Base-by-base conservation (phyloP, 1,140 invertebrate species). In the Conopomorpha cramerella region DNA sequence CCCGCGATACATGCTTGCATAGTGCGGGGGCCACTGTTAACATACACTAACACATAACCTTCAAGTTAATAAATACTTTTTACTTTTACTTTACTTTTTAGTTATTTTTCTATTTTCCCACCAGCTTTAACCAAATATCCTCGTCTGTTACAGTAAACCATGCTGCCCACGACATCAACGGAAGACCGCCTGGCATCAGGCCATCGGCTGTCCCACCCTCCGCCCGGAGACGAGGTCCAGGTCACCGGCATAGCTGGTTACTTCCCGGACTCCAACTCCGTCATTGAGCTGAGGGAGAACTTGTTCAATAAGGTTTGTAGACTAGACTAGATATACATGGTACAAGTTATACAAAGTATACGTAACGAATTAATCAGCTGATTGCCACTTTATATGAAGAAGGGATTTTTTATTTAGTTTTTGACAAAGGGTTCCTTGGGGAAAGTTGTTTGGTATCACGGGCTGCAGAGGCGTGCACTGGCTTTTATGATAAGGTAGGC, bases 241-340 rank as follows among this genome's bases (percentile, higher is more conserved):
- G 91, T 96, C 46, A 65, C 77, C 15, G 84, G 83, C 16, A 83
- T 95, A 8, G 84, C 92, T 1, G 93, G 94, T 8, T 82, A 86
- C 54, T 95, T 94, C 70, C 95, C 95, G 0, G 86, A 95, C 46
- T 92, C 89, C 0, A 81, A 88, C 25, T 91, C 90, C 56, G 81
- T 96, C 19, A 61, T 81, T 11, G 84, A 92, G 46, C 89, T 96
- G 29, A 77, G 84, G 32, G 83, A 94, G 29, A 90, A 95, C 60
- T 79, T 98, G 1, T 86, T 88, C 51, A 84, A 86, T 46, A 87
- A 89, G 61, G 84, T 89, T 47, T 23, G 23, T 32, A 13, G 15
- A 7, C 27, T 23, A 15, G 25, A 31, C 1, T 25, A 2, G 16
- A 29, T 16, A 14, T 23, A 32, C 8, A 3, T 7, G 13, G 30